Base-by-base conservation (phyloP, 2,797 vertebrate genomes). In the Lateolabrax maculatus region DNA sequence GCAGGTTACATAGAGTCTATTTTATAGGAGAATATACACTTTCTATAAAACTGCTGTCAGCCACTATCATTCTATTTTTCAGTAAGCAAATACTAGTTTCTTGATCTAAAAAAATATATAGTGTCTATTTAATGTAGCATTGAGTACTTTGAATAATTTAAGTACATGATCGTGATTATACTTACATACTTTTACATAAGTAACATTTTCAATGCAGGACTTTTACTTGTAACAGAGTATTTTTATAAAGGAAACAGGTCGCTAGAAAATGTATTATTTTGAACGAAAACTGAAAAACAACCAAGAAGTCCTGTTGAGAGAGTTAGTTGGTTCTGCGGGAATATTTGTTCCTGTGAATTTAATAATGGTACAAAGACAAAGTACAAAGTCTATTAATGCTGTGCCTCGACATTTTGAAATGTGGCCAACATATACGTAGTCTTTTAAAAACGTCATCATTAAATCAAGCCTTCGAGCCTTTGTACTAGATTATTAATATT, bases 401-500 rank as follows among this genome's bases (percentile, higher is more conserved):
- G 16, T 27, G 41, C 18, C 15, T 64, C 43, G 34, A 9, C 57
- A 36, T 25, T 2, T 41, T 43, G 0, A 49, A 73, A 31, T 29
- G 2, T 56, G 27, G 7, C 43, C 46, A 25, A 52, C 16, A 39
- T 19, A 25, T 16, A n/a, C 1, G 11, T 23, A 34, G 36, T 46
- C 13, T 53, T n/a, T 23, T 6, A 25, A 67, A 49, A 63, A 57
- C n/a, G n/a, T 16, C 53, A 80, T 52, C 8, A 65, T 68, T 43
- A 49, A 77, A 51, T 58, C 6, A 49, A 62, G 75, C 67, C 80
- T 80, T 13, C 6, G n/a, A 84, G 81, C 65, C 37, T 75, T 84
- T 84, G 77, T 29, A 56, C 78, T n/a, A 52, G 60, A 80, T 84
- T 68, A 84, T 75, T 65, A 71, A 58, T 57, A 61, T 67, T 62